Percentiles rank a stretch among this genome's conserved stretches.
phyloP scores from a whole-genome alignment of 2,113 vertebrate genomes.

The Mustela nigripes region DNA sequence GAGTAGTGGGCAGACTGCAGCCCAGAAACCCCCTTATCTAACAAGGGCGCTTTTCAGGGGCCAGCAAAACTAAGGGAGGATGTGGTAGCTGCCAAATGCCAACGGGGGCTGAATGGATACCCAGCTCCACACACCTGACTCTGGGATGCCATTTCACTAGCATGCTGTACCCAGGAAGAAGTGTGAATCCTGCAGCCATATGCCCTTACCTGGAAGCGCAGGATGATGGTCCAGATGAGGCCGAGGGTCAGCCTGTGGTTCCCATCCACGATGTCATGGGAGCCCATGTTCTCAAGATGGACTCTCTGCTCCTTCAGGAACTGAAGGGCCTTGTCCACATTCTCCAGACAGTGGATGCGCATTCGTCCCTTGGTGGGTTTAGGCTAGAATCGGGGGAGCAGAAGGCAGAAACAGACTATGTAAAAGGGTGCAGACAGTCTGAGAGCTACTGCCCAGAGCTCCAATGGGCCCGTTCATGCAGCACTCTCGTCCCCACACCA shows the following conservation, averaged over 20 bases:
- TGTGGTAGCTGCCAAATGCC: background rate
- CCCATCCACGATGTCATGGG: slow-evolving; percentile 98
- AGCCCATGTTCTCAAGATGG: slow-evolving; percentile 99
- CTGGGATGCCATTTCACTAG: background rate
- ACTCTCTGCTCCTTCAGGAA: slow-evolving; percentile 98
- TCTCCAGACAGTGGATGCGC: slow-evolving; percentile 98
- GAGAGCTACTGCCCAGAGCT: background rate
- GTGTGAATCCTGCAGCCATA: background rate
- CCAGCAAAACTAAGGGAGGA: background rate
- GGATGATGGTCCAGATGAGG: slow-evolving; percentile 99
- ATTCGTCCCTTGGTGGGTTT: slow-evolving; percentile 98
- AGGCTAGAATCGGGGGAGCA: slow-evolving; percentile 87
- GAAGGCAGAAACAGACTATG: background rate
- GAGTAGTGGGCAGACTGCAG: background rate
- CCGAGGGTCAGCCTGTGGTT: slow-evolving; percentile 97
- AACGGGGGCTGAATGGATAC: background rate
- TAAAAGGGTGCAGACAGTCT: background rate
- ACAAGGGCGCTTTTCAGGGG: background rate
- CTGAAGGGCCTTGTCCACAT: slow-evolving; percentile 98
- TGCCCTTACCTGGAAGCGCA: slow-evolving; percentile 95
- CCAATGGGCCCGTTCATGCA: accelerated
- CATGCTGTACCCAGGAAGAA: background rate
- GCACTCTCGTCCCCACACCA: background rate
- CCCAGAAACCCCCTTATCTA: background rate
- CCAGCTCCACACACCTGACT: background rate